Conservation (phyloP, 2,888 invertebrate genomes). For the Amphimallon solstitiale region DNA sequence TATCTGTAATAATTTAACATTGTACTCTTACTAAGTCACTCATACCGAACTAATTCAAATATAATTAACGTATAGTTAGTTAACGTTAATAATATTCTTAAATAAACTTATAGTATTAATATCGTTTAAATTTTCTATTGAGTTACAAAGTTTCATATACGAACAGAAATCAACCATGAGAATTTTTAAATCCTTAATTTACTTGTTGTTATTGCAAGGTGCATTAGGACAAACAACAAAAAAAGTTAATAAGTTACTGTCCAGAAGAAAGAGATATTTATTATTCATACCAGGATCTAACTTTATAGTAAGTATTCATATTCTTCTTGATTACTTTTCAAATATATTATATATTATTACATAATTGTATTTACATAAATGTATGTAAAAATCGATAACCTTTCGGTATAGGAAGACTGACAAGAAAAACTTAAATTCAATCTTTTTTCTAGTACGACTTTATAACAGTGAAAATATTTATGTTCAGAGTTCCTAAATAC, state of each 20-base stretch:
- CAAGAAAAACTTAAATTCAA: neutral
- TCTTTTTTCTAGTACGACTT: slow-evolving; percentile 12
- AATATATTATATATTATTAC: neutral
- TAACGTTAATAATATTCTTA: neutral
- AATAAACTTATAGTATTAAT: neutral
- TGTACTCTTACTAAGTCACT: too few species aligned
- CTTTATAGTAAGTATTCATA: slow-evolving; percentile 37
- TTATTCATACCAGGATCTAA: slow-evolving; percentile 38
- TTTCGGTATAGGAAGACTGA: too few species aligned
- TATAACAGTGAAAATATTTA: slow-evolving; percentile 15
- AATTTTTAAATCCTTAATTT: neutral
- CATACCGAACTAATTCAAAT: too few species aligned
- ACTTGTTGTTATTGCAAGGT: neutral
- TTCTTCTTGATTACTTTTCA: neutral
- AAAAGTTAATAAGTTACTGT: slow-evolving; percentile 47
- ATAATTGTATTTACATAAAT: neutral
- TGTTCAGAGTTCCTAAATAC: slow-evolving; percentile 7
- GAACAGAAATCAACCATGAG: neutral
- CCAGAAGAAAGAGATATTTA: slow-evolving; percentile 55
- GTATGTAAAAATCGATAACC: too few species aligned
- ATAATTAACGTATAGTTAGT: neutral
- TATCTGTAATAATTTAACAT: too few species aligned
- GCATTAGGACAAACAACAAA: neutral
- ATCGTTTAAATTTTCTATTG: neutral
- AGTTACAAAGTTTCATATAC: neutral